Evolutionary conservation across 2,113 vertebrate species (phyloP).

Genomic region (Muntiacus muntjak): DNA sequence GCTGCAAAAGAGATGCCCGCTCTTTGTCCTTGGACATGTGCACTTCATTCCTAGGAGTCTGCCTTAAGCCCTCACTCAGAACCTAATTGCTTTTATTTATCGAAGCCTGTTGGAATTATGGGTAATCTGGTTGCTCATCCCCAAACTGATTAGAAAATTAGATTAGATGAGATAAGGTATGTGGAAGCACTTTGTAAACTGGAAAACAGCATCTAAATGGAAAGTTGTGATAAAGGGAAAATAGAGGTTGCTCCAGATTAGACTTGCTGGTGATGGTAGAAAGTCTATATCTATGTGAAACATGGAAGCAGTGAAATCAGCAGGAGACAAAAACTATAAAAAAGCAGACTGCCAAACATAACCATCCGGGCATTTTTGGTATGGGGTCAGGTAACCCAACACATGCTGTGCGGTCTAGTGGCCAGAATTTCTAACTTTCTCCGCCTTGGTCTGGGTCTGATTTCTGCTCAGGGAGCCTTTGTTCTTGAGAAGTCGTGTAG

Average conservation of each 20-base stretch:
- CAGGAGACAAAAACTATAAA: not conserved
- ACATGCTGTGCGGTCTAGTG: not conserved
- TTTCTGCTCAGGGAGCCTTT: not conserved
- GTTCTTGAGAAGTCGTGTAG: not conserved
- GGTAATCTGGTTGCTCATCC: conserved; percentile 3
- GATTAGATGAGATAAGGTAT: not conserved
- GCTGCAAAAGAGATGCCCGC: not conserved
- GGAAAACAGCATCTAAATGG: not conserved
- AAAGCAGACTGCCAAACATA: not conserved
- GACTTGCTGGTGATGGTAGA: not conserved
- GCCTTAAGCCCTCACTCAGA: not conserved
- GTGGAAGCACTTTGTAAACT: conserved; percentile 23
- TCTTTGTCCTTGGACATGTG: not conserved
- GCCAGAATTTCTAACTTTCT: not conserved
- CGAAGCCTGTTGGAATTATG: conserved; percentile 5
- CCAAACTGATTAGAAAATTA: conserved; percentile 31
- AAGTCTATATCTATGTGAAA: not conserved
- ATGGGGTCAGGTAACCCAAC: not conserved
- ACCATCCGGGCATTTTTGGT: not conserved
- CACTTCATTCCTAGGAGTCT: not conserved
- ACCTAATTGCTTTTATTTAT: conserved; percentile 24
- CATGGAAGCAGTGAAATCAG: not conserved
- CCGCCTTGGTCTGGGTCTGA: not conserved
- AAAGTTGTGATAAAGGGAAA: not conserved
- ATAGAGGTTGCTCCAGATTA: not conserved